Conservation (phyloP, 2,113 vertebrate genomes). For the Irena cyanogastra region DNA sequence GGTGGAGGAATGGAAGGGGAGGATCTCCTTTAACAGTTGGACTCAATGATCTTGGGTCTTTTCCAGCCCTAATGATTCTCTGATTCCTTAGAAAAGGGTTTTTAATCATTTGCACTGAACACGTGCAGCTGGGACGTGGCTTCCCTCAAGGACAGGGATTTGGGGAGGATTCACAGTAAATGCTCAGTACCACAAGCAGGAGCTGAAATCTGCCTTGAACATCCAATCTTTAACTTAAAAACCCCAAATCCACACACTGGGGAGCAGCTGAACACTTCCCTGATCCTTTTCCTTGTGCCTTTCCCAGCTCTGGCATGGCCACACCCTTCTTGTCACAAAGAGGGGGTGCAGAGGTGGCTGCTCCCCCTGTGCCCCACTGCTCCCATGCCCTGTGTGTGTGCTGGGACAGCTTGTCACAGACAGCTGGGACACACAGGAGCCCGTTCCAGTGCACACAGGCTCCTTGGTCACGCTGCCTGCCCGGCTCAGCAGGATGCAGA, state of each 20-base stretch:
- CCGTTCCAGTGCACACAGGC: neutral
- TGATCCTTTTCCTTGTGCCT: neutral
- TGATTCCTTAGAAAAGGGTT: neutral
- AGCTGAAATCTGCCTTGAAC: neutral
- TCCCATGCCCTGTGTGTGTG: neutral
- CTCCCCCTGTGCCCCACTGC: neutral
- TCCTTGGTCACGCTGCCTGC: accelerated
- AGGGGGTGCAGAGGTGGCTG: too few relatives aligned
- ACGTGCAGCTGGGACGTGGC: neutral
- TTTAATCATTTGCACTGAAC: neutral
- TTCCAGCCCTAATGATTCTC: neutral
- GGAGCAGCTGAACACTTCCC: neutral
- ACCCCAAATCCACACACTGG: neutral
- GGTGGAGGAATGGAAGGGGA: neutral
- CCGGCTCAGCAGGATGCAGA: neutral
- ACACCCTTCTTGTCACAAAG: accelerated
- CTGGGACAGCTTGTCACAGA: neutral
- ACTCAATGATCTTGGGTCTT: neutral
- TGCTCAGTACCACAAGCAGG: neutral
- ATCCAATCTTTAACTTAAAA: neutral
- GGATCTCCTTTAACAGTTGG: neutral
- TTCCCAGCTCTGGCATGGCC: neutral
- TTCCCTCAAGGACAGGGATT: neutral
- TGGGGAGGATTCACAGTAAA: neutral
- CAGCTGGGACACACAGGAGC: neutral